phyloP scores from a whole-genome alignment of 1,140 invertebrate genomes.

The Drosophila pachea region DNA sequence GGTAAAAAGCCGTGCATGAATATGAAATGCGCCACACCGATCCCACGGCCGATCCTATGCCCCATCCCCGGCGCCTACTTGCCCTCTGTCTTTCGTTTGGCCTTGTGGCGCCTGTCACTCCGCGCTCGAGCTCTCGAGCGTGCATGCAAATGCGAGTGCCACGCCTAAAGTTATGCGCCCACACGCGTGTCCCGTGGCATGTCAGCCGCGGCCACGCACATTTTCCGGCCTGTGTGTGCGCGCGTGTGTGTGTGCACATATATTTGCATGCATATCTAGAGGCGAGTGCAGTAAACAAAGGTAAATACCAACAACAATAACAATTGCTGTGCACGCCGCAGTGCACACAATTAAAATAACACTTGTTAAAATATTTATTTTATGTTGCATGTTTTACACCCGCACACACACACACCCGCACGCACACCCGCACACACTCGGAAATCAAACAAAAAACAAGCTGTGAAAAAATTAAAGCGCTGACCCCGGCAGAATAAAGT shows the following conservation, averaged over 20 bases:
- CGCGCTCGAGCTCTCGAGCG: conserved; percentile 4
- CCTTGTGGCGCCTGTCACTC: neutral
- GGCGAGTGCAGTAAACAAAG: conserved; percentile 31
- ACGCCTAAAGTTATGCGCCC: conserved; percentile 38
- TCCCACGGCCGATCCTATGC: conserved; percentile 1
- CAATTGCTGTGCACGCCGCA: conserved; percentile 49
- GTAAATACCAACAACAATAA: conserved; percentile 50
- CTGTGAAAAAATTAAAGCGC: conserved; percentile 33
- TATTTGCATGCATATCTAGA: neutral
- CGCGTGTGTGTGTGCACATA: conserved; percentile 1
- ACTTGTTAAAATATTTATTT: conserved; percentile 76
- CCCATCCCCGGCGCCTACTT: neutral
- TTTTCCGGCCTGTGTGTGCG: no score
- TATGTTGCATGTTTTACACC: conserved; percentile 36
- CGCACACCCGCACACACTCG: no score
- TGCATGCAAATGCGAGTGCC: conserved; percentile 10
- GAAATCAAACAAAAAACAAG: conserved; percentile 37
- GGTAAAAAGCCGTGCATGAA: conserved; percentile 30
- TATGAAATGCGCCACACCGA: conserved; percentile 27
- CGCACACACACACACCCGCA: conserved; percentile 5
- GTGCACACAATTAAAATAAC: conserved; percentile 75
- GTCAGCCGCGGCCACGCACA: conserved; percentile 1
- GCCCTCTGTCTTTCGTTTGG: no score
- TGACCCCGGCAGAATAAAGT: conserved; percentile 35
- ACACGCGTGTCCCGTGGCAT: conserved; percentile 19